Evolutionary conservation across 2,888 invertebrate species (phyloP).

Genomic region (Heliconius erato): DNA sequence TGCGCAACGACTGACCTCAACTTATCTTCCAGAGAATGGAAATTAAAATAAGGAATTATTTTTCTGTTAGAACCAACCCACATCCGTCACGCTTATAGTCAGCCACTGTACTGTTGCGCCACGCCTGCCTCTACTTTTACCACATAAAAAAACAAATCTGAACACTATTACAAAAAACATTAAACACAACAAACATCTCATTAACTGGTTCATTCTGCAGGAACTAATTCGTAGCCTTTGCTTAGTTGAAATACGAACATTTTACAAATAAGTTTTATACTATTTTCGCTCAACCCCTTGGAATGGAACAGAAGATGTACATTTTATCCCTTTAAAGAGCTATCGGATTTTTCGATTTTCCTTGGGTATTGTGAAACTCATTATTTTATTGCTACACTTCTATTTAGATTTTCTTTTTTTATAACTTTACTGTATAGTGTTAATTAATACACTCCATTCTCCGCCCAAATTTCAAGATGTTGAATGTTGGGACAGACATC

Average conservation of each 20-base stretch:
- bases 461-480: too few relatives aligned
- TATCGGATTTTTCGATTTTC: constrained; percentile 2
- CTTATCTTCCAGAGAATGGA: too few relatives aligned
- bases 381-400: not conserved
- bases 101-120: too few relatives aligned
- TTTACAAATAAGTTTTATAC: constrained; percentile 13
- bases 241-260: constrained; percentile 1
- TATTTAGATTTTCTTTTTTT: too few relatives aligned
- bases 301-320: constrained; percentile 2
- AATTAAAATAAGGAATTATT: too few relatives aligned
- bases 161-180: not conserved
- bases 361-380: not conserved
- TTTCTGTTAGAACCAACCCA: too few relatives aligned
- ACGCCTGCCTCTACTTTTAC: not conserved
- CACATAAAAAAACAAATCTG: not conserved
- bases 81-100: too few relatives aligned
- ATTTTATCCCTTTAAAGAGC: not conserved
- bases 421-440: too few relatives aligned
- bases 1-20: too few relatives aligned
- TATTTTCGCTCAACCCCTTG: not conserved
- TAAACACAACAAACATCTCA: not conserved
- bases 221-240: constrained; percentile 33
- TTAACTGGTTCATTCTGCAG: constrained; percentile 15
- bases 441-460: too few relatives aligned
- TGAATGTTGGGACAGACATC: too few relatives aligned